These are phyloP conservation scores for Xanthia togata DNA, from an alignment of 2,888 invertebrate genomes.

Conservation along the genomic window DNA sequence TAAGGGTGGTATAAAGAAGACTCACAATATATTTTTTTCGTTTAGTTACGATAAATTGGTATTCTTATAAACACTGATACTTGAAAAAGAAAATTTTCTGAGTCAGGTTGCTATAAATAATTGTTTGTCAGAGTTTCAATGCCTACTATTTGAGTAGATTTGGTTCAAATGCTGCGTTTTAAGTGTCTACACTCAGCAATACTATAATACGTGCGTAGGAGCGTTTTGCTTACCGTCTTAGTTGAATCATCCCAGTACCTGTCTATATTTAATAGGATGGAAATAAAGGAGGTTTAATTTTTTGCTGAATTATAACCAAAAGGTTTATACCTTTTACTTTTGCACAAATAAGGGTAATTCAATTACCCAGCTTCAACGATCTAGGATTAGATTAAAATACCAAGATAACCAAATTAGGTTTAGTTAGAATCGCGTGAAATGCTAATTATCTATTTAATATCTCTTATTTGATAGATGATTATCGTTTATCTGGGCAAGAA, in stretches of 20 bases:
- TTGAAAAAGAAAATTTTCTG: not conserved
- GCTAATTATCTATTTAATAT: constrained; percentile 49
- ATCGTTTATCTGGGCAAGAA: constrained; percentile 33
- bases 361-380: constrained; percentile 44
- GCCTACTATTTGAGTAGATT: not conserved
- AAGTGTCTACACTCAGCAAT: not conserved
- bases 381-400: constrained; percentile 32
- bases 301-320: constrained; percentile 13
- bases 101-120: not conserved
- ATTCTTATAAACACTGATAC: not conserved
- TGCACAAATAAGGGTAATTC: constrained; percentile 40
- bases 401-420: constrained; percentile 52
- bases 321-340: constrained; percentile 19
- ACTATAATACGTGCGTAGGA: not conserved
- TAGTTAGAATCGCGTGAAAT: constrained; percentile 44
- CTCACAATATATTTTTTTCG: not conserved
- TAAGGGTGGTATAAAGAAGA: too few species aligned
- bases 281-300: not conserved
- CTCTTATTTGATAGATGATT: constrained; percentile 26
- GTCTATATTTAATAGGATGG: not conserved
- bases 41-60: not conserved
- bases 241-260: not conserved
- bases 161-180: not conserved
- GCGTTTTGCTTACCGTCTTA: not conserved
- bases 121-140: not conserved